Evolutionary conservation across 2,113 vertebrate genomes (phyloP), one percentile per base, ranked within the genome.

Genomic region (Ammodytes marinus): DNA sequence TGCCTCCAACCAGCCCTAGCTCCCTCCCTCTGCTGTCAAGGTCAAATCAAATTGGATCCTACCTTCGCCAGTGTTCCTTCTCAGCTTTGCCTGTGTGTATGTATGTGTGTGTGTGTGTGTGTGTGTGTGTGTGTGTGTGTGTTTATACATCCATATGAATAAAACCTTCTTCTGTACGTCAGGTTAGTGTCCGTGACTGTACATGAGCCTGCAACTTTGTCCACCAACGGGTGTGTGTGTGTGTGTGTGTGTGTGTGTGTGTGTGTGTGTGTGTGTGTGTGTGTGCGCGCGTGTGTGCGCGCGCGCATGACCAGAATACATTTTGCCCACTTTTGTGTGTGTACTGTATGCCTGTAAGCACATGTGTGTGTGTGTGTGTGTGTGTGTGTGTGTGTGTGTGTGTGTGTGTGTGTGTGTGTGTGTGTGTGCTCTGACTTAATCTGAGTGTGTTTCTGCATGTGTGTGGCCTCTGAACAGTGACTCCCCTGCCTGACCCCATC

Each of bases 1-100:
- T 19, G 60, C 71, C 55, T 82, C 80, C 65, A 71, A 64, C 53
- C 77, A 74, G 17, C 78, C 65, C 77, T 66, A 78, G 43, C 75
- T 71, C 81, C 58, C 82, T 89, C 81, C 52, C 5, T 75, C 75
- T 90, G 65, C 77, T 93, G 94, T 96, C 97, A 98, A 99, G 97
- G 97, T 97, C 95, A 92, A 94, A 94, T 95, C 92, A 92, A 95
- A 95, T 95, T 94, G 95, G 90, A 82, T 96, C 95, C 95, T 94
- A 95, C 84, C 95, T 95, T 95, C 94, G 94, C 92, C 90, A 92
- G 90, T 92, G 27, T 95, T 74, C 70, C 72, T 81, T 84, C 77
- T 83, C 19, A 0, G 67, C 54, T 71, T 67, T 39, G 68, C 35
- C 53, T 73, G 47, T 49, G 45, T 39, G 45, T 49, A 45, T 17